Conservation (phyloP, 1,140 invertebrate species). For the Cyphomyrmex costatus region DNA sequence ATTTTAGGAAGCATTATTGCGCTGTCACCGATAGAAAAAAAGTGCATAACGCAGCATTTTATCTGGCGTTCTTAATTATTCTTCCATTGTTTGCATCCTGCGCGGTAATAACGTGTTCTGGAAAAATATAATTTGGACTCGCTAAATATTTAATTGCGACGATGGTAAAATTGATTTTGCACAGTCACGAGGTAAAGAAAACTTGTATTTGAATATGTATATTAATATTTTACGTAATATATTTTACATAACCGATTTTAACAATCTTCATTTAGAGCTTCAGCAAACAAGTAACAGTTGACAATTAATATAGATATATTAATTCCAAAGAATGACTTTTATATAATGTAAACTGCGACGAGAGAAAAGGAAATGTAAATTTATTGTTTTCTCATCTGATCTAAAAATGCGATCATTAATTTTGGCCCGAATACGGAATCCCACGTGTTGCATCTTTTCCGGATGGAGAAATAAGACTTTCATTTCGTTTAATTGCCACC, state of each 20-base stretch:
- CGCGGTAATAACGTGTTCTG: neutral
- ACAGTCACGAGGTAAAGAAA: neutral
- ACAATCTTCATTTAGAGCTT: neutral
- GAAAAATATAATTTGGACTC: neutral
- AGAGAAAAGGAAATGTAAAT: neutral
- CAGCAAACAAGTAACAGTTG: neutral
- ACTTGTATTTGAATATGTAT: neutral
- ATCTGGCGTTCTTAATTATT: conserved; percentile 28
- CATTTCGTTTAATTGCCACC: conserved; percentile 30
- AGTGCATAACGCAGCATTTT: conserved; percentile 10
- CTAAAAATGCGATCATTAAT: neutral
- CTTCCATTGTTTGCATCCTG: neutral
- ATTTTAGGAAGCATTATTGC: conserved; percentile 4
- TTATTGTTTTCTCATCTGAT: neutral
- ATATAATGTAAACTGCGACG: neutral
- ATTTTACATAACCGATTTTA: neutral
- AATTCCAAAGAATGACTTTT: neutral
- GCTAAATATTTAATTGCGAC: conserved; percentile 18
- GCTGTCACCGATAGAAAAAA: neutral
- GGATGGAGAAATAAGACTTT: conserved; percentile 13
- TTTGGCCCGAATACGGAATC: neutral
- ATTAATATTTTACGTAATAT: conserved; percentile 25
- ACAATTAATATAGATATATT: neutral
- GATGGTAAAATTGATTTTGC: neutral
- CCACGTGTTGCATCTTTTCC: conserved; percentile 36